Conservation (phyloP, 2,113 vertebrate genomes). For the Beaufortia kweichowensis region DNA sequence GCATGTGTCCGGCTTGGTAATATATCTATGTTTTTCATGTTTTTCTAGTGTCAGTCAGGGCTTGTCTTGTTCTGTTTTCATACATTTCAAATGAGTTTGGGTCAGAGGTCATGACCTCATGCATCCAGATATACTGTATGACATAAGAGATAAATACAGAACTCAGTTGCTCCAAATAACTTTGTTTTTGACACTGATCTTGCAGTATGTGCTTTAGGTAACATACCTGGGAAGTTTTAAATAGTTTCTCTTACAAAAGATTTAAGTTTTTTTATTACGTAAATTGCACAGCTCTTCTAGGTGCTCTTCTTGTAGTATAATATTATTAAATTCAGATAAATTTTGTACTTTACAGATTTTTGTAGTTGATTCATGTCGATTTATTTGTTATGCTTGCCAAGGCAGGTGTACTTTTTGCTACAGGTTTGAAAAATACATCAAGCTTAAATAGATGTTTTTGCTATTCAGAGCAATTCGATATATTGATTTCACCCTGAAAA, state of each 20-base stretch:
- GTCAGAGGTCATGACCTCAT: not conserved
- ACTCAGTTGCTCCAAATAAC: no score
- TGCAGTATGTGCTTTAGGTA: not conserved
- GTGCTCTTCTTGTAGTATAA: not conserved
- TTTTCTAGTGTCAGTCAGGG: not conserved
- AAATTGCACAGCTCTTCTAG: not conserved
- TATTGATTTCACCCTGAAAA: no score
- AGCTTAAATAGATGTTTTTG: no score
- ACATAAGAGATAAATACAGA: not conserved
- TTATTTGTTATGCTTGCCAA: no score
- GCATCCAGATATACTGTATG: no score
- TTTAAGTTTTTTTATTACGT: not conserved
- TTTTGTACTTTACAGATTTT: no score
- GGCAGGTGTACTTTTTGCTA: no score
- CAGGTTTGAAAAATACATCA: no score
- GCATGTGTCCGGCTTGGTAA: not conserved
- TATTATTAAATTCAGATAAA: no score
- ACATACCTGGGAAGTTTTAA: not conserved
- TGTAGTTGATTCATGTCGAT: no score
- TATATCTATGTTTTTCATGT: not conserved
- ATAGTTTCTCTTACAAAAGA: not conserved
- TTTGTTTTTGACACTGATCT: no score
- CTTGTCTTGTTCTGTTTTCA: not conserved
- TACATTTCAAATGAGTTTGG: not conserved
- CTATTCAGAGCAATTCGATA: no score